phyloP scores from a whole-genome alignment of 1,140 invertebrate species.

The Holcopasites calliopsidis region DNA sequence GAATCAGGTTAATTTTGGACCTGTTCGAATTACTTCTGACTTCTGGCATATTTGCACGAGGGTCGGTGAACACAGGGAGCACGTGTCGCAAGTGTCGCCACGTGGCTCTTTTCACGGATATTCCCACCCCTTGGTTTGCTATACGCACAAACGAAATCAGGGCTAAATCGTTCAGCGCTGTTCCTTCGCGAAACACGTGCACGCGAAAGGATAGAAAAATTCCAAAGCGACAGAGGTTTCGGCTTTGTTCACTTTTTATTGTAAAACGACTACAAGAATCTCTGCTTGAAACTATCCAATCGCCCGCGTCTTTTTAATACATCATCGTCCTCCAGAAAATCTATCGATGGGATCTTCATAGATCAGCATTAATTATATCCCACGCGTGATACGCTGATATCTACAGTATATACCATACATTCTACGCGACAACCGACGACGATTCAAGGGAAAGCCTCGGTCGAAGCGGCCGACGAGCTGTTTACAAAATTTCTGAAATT shows the following conservation, averaged over 20 bases:
- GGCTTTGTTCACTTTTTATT: too few relatives aligned
- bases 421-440: too few relatives aligned
- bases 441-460: neutral
- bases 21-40: neutral
- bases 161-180: neutral
- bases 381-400: too few relatives aligned
- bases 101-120: slow-evolving; percentile 48
- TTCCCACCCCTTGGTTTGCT: slow-evolving; percentile 15
- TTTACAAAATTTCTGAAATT: slow-evolving; percentile 10
- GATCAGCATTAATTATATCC: neutral
- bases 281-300: too few relatives aligned
- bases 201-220: too few relatives aligned
- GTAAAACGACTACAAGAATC: too few relatives aligned
- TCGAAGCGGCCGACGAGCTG: too few relatives aligned
- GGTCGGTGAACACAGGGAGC: slow-evolving; percentile 13
- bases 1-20: slow-evolving; percentile 18
- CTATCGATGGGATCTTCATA: too few relatives aligned
- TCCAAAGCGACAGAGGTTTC: too few relatives aligned
- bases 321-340: too few relatives aligned
- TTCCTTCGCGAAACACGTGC: neutral
- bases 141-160: neutral
- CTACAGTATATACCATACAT: too few relatives aligned
- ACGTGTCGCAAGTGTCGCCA: slow-evolving; percentile 45
- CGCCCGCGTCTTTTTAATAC: too few relatives aligned
- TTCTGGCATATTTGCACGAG: slow-evolving; percentile 5